phyloP scores from a whole-genome alignment of 2,113 vertebrate species.

The Equus quagga region DNA sequence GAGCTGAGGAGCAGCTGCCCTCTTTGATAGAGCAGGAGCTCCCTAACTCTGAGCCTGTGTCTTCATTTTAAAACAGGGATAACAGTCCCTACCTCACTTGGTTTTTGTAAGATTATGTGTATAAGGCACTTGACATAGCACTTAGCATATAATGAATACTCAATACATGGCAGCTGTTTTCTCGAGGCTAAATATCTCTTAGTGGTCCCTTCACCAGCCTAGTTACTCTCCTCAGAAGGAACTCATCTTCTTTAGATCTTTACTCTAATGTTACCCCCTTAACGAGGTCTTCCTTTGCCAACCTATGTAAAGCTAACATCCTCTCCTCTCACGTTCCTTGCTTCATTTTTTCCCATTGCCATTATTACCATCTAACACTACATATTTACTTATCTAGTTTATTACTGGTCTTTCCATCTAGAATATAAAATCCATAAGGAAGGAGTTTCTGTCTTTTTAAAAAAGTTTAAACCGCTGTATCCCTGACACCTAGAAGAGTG shows the following conservation, averaged over 20 bases:
- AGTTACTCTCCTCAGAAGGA: slow-evolving; percentile 12
- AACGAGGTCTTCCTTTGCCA: background rate
- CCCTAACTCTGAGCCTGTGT: background rate
- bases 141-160: background rate
- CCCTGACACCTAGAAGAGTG: background rate
- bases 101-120: background rate
- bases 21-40: background rate
- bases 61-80: slow-evolving; percentile 41
- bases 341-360: background rate
- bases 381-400: background rate
- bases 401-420: slow-evolving; percentile 10
- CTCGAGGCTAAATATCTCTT: background rate
- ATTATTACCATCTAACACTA: background rate
- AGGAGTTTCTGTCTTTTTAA: background rate
- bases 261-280: slow-evolving; percentile 24
- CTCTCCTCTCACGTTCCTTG: background rate
- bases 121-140: slow-evolving; percentile 11
- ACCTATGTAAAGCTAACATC: background rate
- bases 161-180: slow-evolving; percentile 20
- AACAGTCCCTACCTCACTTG: background rate
- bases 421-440: background rate
- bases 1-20: background rate
- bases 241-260: slow-evolving; percentile 2
- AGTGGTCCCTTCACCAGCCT: background rate
- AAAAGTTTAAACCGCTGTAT: background rate